Evolutionary conservation across 2,113 vertebrate genomes (phyloP).

Genomic region (Sander vitreus): DNA sequence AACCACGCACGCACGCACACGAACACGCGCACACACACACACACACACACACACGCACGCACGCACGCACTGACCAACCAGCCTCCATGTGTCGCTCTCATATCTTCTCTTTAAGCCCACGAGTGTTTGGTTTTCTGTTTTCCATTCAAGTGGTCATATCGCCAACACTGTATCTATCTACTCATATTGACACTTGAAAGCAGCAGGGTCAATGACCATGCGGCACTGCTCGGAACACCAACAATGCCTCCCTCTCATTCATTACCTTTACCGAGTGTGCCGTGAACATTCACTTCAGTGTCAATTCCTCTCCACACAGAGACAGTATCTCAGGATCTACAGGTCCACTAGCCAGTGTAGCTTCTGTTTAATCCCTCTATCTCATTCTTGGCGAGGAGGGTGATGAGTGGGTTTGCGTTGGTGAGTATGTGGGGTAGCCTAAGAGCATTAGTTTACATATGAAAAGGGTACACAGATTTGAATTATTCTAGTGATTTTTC

Average conservation of each 20-base stretch:
- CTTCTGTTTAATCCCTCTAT: constrained; percentile 30
- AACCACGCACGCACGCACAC: neutral
- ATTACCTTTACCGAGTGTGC: constrained; percentile 18
- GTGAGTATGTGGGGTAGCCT: constrained; percentile 1
- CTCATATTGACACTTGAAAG: constrained; percentile 56
- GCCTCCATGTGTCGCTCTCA: constrained; percentile 21
- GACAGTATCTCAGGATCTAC: constrained; percentile 16
- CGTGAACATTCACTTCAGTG: constrained; percentile 34
- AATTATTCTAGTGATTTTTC: constrained; percentile 19
- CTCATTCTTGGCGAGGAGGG: constrained; percentile 4
- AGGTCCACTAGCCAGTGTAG: constrained; percentile 21
- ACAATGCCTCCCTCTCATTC: constrained; percentile 46
- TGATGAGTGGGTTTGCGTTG: constrained; percentile 11
- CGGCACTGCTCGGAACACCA: constrained; percentile 46
- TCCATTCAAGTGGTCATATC: constrained; percentile 49
- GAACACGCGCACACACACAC: neutral
- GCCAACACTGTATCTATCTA: constrained; percentile 46
- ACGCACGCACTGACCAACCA: neutral
- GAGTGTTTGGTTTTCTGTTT: constrained; percentile 61
- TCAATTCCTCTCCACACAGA: constrained; percentile 8
- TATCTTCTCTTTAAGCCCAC: constrained; percentile 37
- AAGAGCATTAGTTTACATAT: constrained; percentile 7
- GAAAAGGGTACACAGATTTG: neutral
- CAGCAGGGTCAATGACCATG: constrained; percentile 57
- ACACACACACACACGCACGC: constrained; percentile 13